phyloP scores from a whole-genome alignment of 1,140 invertebrate species.

The Tenebrio molitor region DNA sequence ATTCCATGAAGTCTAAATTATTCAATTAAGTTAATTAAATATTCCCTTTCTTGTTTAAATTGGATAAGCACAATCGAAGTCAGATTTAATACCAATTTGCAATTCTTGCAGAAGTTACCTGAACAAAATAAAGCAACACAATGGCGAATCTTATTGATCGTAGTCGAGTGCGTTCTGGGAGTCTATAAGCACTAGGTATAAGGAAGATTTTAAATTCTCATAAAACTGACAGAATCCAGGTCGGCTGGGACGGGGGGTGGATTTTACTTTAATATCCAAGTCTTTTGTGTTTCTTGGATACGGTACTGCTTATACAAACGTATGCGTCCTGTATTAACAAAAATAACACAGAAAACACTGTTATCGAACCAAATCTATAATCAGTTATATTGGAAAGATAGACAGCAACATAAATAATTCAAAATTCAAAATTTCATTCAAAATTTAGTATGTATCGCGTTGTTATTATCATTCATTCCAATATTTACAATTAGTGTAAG shows the following conservation, averaged over 20 bases:
- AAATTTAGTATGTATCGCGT: too few species aligned
- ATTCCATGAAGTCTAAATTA: background rate
- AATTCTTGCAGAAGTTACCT: slow-evolving; percentile 44
- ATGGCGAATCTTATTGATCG: slow-evolving; percentile 53
- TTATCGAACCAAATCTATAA: slow-evolving; percentile 5
- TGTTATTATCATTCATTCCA: background rate
- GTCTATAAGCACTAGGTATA: slow-evolving; percentile 52
- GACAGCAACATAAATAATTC: slow-evolving; percentile 11
- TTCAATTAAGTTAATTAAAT: slow-evolving; percentile 18
- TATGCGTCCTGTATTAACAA: slow-evolving; percentile 14
- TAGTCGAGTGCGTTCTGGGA: slow-evolving; percentile 50
- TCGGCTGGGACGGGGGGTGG: slow-evolving; percentile 40
- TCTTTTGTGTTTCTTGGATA: slow-evolving; percentile 44
- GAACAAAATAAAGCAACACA: slow-evolving; percentile 51
- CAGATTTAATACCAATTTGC: slow-evolving; percentile 33
- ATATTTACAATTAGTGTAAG: background rate
- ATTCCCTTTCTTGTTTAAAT: slow-evolving; percentile 24
- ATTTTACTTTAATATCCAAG: slow-evolving; percentile 52
- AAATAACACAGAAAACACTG: slow-evolving; percentile 21
- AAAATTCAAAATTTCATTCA: too few species aligned
- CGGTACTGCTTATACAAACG: slow-evolving; percentile 13
- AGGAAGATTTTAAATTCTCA: slow-evolving; percentile 55
- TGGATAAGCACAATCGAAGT: slow-evolving; percentile 17
- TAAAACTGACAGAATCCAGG: slow-evolving; percentile 54
- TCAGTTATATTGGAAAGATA: background rate